Evolutionary conservation across 2,797 vertebrate species (phyloP), one percentile per base, ranked within the genome.

Genomic region (Cynopterus sphinx): DNA sequence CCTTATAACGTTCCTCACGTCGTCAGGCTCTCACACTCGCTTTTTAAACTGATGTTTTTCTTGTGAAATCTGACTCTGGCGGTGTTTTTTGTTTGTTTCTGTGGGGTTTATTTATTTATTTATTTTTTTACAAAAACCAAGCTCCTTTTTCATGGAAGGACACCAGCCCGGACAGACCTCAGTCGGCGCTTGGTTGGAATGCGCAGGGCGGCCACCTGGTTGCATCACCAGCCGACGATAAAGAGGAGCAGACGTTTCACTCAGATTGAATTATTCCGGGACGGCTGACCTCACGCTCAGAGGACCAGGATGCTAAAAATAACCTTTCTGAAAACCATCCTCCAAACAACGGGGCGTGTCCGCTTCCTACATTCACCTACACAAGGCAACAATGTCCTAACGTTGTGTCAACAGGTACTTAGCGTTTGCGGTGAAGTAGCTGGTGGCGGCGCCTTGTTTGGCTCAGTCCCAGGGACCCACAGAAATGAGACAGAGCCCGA

Each of bases 141-240:
- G 84, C 36, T 24, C 33, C 49, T 61, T 41, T 83, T 49, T 68
- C 59, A 9, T 26, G 82, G 65, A 83, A 88, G 53, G 51, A 11
- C 83, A 9, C 2, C 9, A 41, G 28, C 90, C 96, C 85, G 71
- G 65, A 43, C 15, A 81, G 78, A 93, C 90, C 95, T n/a, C 26
- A 0, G 6, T n/a, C 15, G 0, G 7, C 0, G 17, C 33, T 70
- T 5, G 63, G 8, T 5, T 11, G 55, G 22, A 15, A 21, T 21
- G 22, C 26, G 24, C 6, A 1, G 4, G 10, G 28, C 3, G 3
- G 86, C 31, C 26, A 19, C 41, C 53, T 10, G 9, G 12, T 13
- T 61, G 90, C 78, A n/a, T 67, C 46, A 39, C 46, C 19, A 8
- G 46, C 21, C 7, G 78, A 26, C 84, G 87, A 93, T 22, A 79